Conservation (phyloP, 2,888 invertebrate genomes). For the Villa cingulata region DNA sequence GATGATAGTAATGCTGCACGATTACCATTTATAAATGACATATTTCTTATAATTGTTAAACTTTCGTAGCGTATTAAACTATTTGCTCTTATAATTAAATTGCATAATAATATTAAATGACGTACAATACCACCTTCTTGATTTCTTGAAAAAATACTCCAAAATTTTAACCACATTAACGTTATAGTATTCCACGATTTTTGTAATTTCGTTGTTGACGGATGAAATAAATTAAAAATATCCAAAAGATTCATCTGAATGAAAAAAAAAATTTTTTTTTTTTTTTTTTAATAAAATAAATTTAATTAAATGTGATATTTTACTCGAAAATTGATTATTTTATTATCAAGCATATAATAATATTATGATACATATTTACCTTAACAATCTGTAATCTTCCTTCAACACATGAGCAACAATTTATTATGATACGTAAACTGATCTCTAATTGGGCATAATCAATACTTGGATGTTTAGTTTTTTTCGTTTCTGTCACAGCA, state of each 20-base stretch:
- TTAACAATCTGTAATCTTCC: constrained; percentile 29
- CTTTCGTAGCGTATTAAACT: constrained; percentile 19
- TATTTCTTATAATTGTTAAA: constrained; percentile 29
- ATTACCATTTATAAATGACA: constrained; percentile 28
- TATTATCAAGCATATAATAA: no score
- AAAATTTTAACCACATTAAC: constrained; percentile 28
- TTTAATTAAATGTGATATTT: no score
- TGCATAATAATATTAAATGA: constrained; percentile 23
- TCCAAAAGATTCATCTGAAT: constrained; percentile 23
- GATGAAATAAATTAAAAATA: constrained; percentile 27
- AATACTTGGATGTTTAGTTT: constrained; percentile 17
- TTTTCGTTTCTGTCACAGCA: constrained; percentile 23
- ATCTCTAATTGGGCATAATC: constrained; percentile 17
- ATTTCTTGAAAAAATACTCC: constrained; percentile 31
- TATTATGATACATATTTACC: constrained; percentile 5
- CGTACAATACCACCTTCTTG: constrained; percentile 24
- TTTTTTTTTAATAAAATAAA: no score
- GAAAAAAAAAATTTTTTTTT: no score
- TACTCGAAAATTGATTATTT: no score
- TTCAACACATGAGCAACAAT: constrained; percentile 30
- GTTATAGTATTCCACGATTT: constrained; percentile 23
- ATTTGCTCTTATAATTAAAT: constrained; percentile 19
- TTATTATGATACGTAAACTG: constrained; percentile 25
- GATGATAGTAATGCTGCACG: constrained; percentile 23
- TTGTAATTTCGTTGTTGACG: constrained; percentile 19